Conservation (phyloP, 92 coral and sea anemone genomes). For the Palythoa heliodiscus region DNA sequence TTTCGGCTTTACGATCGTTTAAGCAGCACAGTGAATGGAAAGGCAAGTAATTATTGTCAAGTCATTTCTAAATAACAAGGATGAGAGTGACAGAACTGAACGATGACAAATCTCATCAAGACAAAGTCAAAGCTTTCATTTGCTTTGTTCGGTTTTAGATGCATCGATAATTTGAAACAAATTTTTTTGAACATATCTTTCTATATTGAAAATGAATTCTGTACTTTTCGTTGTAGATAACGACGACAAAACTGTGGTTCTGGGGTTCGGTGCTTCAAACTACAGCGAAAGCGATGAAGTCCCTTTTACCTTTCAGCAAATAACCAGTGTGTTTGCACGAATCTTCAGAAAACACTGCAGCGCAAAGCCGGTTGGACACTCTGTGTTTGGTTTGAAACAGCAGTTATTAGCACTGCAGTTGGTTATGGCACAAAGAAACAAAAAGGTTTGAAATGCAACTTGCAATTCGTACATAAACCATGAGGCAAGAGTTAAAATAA, state of each 20-base stretch:
- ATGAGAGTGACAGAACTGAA: neutral
- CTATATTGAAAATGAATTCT: neutral
- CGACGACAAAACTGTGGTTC: neutral
- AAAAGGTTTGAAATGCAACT: slow-evolving; percentile 54
- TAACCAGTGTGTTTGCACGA: slow-evolving; percentile 43
- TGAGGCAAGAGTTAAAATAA: too few species aligned
- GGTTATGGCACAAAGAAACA: slow-evolving; percentile 80
- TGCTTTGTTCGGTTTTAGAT: neutral
- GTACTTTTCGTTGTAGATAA: neutral
- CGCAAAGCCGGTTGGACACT: slow-evolving; percentile 60
- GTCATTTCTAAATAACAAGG: neutral
- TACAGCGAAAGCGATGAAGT: neutral
- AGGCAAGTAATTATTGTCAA: neutral
- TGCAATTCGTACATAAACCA: neutral
- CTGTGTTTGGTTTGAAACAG: slow-evolving; percentile 74
- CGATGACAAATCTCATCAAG: too few species aligned
- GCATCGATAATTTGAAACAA: neutral
- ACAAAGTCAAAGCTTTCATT: too few species aligned
- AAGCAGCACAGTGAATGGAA: slow-evolving; percentile 14
- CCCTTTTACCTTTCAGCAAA: neutral
- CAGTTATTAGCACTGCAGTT: slow-evolving; percentile 76
- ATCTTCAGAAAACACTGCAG: slow-evolving; percentile 67
- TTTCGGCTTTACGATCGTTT: neutral
- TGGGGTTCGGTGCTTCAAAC: slow-evolving; percentile 16
- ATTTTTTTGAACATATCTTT: too few species aligned